Base-by-base conservation (phyloP, 2,797 vertebrate species). In the Heliangelus exortis region DNA sequence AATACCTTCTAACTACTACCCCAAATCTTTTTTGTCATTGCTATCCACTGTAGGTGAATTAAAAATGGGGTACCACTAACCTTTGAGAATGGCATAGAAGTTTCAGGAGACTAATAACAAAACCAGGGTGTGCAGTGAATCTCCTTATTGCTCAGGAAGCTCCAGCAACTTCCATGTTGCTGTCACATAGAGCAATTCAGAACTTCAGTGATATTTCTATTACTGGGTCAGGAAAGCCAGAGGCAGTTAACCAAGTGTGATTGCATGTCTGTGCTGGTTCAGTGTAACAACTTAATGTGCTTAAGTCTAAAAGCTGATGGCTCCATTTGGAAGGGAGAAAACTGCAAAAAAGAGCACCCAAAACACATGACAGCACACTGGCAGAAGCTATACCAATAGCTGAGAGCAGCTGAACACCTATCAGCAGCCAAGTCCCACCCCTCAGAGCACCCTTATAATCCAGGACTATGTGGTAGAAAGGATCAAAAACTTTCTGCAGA, bases 331-430 rank as follows among this genome's bases (percentile, higher is more conserved):
- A 28, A 79, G 61, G 1, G 2, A 75, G 34, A 1, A 1, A 72
- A 50, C 39, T 12, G 48, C 43, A 41, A 53, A 78, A 53, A 66
- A 79, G 8, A 67, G 45, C 61, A 36, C 29, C 55, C n/a, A n/a
- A 67, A 83, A 57, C 1, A 0, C 3, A 11, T 11, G 47, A 77
- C 17, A 43, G 58, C 50, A 51, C 0, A 3, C 29, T 5, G 4
- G 26, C 14, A 17, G 10, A 39, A 81, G 47, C 54, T 33, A 25
- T 26, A 21, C 13, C 0, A 1, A 36, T 15, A 69, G 55, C 45
- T 50, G 36, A 87, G 72, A 80, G 28, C 33, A 89, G n/a, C 31
- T 83, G 25, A 90, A 59, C 33, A 47, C 31, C 67, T 58, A 43
- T 6, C 57, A 84, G 45, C 50, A 74, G 66, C 41, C 33, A 55